Evolutionary conservation across 1,140 invertebrate species (phyloP), one percentile per base, ranked within the genome.

Genomic region (Sitophilus oryzae): DNA sequence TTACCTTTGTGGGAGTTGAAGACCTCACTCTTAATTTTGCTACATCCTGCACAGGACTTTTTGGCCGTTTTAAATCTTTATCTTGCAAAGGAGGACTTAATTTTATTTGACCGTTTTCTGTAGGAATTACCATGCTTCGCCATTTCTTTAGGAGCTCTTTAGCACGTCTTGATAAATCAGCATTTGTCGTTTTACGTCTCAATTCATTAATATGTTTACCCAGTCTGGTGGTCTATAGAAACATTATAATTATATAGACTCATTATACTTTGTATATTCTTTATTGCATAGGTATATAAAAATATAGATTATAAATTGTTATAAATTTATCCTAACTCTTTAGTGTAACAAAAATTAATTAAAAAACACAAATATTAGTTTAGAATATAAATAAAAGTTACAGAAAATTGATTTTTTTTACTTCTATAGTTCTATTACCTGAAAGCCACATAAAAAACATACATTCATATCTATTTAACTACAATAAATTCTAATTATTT

Each of bases 131-230:
- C 73, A 90, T 81, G 74, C 87, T 84, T 60, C 92, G 82, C 93
- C 93, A 97, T 75, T 84, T 81, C 64, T 91, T 89, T 23, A 97
- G 82, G 67, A 96, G 76, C 70, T 90, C 86, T 73, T 96, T 96
- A 11, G 90, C 89, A 59, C 93, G 79, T 63, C 86, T 85, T 19
- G 91, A 91, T 68, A 97, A 76, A 35, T 82, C 79, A 63, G 91
- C 84, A 73, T 89, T 85, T 40, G 76, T 82, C 25, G 91, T 92
- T 71, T 91, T 89, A 51, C 88, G 77, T 45, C 93, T 79, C 18
- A 96, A 74, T 73, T 94, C 89, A 75, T 96, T 96, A 66, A 96
- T 88, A 68, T 89, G 84, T 74, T 89, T 91, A n/a, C 92, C 93
- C 72, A 97, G 79, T 82, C 93, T 79, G 79, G 93, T 83, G 81